Conservation (phyloP, 2,797 vertebrate genomes). For the Paramormyrops hopkinsi region DNA sequence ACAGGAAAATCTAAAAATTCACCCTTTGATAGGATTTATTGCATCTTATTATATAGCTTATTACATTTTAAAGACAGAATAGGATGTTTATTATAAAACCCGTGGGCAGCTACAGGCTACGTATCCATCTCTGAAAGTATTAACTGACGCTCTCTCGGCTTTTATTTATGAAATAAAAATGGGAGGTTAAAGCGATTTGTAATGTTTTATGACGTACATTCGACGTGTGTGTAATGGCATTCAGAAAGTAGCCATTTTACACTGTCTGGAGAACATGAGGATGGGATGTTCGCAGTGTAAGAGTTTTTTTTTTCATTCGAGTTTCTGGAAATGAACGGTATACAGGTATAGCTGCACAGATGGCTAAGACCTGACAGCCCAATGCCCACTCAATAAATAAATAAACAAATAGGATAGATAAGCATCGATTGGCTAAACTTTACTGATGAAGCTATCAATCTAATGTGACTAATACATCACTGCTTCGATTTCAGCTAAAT, state of each 20-base stretch:
- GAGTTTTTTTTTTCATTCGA: background rate
- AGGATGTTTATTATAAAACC: background rate
- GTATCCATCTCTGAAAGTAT: background rate
- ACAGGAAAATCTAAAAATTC: background rate
- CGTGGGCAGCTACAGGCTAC: background rate
- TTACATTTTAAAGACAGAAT: background rate
- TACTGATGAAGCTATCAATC: slow-evolving; percentile 73
- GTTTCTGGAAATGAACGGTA: slow-evolving; percentile 35
- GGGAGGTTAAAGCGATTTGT: background rate
- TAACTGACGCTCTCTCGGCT: background rate
- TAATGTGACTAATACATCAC: slow-evolving; percentile 21
- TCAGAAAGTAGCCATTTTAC: slow-evolving; percentile 10
- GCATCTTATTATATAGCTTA: background rate
- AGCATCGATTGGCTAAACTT: slow-evolving; percentile 65
- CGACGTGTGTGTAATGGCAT: background rate
- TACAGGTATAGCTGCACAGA: slow-evolving; percentile 32
- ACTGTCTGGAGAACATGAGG: background rate
- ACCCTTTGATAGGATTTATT: background rate
- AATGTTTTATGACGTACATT: slow-evolving; percentile 8
- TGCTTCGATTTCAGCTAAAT: background rate
- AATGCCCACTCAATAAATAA: slow-evolving; percentile 35
- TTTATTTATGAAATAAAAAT: background rate
- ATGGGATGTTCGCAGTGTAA: background rate
- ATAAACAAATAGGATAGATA: slow-evolving; percentile 29
- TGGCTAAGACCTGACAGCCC: slow-evolving; percentile 52